A percentile compares a stretch with the other conserved stretches of the same genome.
Evolutionary conservation across 2,113 vertebrate species (phyloP).

Genomic region (Thalassoma bifasciatum): DNA sequence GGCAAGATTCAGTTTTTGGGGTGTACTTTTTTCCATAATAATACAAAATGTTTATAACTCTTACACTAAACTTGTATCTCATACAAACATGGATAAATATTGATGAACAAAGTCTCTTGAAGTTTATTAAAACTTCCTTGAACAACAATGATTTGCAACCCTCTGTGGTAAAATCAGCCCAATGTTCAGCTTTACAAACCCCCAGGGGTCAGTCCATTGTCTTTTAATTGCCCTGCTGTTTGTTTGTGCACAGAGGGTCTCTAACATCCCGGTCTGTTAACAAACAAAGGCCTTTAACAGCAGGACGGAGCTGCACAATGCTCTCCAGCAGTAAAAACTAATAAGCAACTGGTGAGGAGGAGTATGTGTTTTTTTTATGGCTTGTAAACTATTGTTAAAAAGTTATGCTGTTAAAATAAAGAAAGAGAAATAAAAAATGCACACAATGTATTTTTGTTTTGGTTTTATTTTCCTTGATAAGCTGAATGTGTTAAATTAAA

Average conservation of each 20-base stretch:
- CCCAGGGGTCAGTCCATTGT: conserved; percentile 66
- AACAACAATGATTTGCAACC: neutral
- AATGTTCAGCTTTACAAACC: conserved; percentile 53
- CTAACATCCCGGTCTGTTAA: conserved; percentile 55
- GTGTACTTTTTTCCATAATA: neutral
- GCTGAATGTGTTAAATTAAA: conserved; percentile 2
- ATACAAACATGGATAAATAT: neutral
- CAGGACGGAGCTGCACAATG: conserved; percentile 43
- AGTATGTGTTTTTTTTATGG: neutral
- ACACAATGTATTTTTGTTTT: neutral
- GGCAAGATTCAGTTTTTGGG: too few species aligned
- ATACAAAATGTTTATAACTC: neutral
- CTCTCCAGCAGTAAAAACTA: conserved; percentile 42
- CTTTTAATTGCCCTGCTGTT: conserved; percentile 64
- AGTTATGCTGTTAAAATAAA: neutral
- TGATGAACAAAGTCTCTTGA: neutral
- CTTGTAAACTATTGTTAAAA: conserved; percentile 4
- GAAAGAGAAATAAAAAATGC: neutral
- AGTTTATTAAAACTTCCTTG: conserved; percentile 7
- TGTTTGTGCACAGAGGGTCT: conserved; percentile 62
- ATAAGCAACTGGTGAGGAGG: neutral
- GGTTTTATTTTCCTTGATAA: neutral
- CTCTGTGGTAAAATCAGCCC: conserved; percentile 34
- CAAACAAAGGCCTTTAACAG: conserved; percentile 69
- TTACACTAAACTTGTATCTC: neutral